phyloP scores from a whole-genome alignment of 2,113 vertebrate species.

The Corynorhinus townsendii region DNA sequence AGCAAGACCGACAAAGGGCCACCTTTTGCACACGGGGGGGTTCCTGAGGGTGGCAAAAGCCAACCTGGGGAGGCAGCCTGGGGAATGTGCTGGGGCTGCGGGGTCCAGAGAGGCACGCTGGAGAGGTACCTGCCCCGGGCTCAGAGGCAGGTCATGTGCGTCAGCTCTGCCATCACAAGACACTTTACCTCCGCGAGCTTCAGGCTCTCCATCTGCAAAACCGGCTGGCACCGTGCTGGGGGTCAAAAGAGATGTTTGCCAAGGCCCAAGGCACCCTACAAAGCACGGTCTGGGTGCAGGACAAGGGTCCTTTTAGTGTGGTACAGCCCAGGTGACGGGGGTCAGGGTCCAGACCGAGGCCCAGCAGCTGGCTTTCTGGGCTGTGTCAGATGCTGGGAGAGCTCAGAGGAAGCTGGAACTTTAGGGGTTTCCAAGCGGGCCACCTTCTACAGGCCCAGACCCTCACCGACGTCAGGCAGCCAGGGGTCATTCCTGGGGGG shows the following conservation, averaged over 20 bases:
- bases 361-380: not conserved
- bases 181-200: not conserved
- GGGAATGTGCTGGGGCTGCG: accelerated
- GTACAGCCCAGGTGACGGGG: not conserved
- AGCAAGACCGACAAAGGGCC: not conserved
- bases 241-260: not conserved
- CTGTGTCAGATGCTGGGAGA: not conserved
- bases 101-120: accelerated
- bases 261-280: not conserved
- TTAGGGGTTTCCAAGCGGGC: not conserved
- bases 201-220: not conserved
- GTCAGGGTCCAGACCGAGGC: not conserved
- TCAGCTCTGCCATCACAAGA: not conserved
- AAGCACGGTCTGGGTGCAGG: accelerated
- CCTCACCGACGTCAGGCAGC: not conserved
- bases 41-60: not conserved
- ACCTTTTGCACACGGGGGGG: not conserved
- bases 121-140: accelerated
- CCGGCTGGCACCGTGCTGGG: not conserved
- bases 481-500: not conserved
- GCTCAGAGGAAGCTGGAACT: not conserved
- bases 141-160: too few species aligned
- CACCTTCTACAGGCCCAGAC: not conserved
- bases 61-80: not conserved
- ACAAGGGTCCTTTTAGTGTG: accelerated